Percentiles rank a stretch among this genome's conserved stretches.
Evolutionary conservation across 2,797 vertebrate genomes (phyloP).

Genomic region (Betta splendens): DNA sequence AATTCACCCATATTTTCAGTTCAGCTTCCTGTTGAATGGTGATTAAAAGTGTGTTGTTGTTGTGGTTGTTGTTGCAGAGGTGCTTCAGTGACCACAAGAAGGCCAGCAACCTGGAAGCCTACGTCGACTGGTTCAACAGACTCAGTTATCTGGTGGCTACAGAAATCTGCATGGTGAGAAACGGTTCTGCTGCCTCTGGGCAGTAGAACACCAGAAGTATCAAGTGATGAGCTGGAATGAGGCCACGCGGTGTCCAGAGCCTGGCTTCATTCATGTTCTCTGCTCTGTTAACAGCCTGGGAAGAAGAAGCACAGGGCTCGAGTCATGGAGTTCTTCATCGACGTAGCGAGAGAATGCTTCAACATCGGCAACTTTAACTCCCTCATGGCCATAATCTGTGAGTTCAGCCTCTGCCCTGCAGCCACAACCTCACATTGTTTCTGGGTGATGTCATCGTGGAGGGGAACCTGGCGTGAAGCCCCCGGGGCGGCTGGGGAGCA

Average conservation of each 20-base stretch:
- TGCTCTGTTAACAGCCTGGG: slow-evolving; percentile 79
- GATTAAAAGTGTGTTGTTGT: slow-evolving; percentile 26
- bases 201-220: no score
- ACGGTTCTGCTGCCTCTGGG: no score
- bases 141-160: slow-evolving; percentile 95
- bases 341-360: slow-evolving; percentile 94
- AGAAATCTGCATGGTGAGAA: slow-evolving; percentile 96
- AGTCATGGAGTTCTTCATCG: slow-evolving; percentile 94
- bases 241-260: no score
- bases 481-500: slow-evolving; percentile 11
- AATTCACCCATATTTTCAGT: slow-evolving; percentile 13
- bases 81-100: slow-evolving; percentile 89
- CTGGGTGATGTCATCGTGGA: slow-evolving; percentile 1
- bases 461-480: not conserved
- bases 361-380: slow-evolving; percentile 99
- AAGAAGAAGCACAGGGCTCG: slow-evolving; percentile 94
- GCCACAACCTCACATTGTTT: no score
- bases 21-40: slow-evolving; percentile 7
- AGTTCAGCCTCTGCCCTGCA: slow-evolving; percentile 60
- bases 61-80: slow-evolving; percentile 75
- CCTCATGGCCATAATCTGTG: slow-evolving; percentile 96
- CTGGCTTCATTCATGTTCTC: no score
- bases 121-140: slow-evolving; percentile 97
- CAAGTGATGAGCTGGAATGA: no score
- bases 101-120: slow-evolving; percentile 89